Conservation (phyloP, 2,797 vertebrate species). For the Coendou prehensilis region DNA sequence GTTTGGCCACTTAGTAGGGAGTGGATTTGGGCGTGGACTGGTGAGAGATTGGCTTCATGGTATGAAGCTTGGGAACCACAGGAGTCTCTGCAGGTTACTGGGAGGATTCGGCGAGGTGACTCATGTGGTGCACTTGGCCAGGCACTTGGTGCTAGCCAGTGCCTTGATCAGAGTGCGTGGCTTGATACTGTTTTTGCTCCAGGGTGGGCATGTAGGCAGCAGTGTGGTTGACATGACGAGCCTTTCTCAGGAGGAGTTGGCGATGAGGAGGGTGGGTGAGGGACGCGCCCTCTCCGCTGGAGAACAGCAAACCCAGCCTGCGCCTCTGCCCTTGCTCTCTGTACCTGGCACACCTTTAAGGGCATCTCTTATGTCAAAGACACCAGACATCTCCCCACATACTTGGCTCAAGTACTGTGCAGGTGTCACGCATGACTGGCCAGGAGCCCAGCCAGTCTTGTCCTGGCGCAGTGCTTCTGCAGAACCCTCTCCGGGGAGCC, state of each 20-base stretch:
- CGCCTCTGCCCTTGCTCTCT: background rate
- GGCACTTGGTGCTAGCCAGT: background rate
- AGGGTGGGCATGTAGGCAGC: no score
- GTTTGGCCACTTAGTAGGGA: background rate
- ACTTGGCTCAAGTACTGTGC: background rate
- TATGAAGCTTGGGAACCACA: background rate
- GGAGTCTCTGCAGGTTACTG: background rate
- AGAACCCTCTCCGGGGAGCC: constrained; percentile 10
- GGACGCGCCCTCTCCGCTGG: no score
- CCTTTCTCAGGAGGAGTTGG: background rate
- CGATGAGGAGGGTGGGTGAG: no score
- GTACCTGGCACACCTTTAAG: background rate
- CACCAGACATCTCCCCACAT: background rate
- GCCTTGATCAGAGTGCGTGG: rapidly evolving
- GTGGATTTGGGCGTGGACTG: background rate
- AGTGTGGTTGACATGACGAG: background rate
- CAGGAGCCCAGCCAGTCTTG: background rate
- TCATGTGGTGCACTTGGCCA: rapidly evolving
- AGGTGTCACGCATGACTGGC: background rate
- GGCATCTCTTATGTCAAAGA: background rate
- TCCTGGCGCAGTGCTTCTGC: background rate
- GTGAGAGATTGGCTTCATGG: background rate
- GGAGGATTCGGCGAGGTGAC: background rate
- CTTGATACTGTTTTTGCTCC: background rate
- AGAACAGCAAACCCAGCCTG: background rate